phyloP scores from a whole-genome alignment of 53 echinoderm and acorn worm genomes.

The Apostichopus leukothele region DNA sequence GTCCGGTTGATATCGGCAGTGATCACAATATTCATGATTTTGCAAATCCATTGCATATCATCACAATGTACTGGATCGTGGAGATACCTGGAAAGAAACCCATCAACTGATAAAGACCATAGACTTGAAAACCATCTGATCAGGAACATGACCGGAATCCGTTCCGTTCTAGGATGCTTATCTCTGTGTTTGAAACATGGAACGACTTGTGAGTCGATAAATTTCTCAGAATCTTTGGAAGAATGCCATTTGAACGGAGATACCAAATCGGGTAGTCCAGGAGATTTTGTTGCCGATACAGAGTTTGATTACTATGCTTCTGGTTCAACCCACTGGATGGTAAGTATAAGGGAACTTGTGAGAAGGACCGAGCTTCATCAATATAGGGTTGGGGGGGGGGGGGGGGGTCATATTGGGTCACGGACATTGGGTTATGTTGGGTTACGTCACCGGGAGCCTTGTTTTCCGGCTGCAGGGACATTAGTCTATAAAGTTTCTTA shows the following conservation, averaged over 20 bases:
- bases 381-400: too few species aligned
- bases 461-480: too few species aligned
- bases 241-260: constrained; percentile 74
- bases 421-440: too few species aligned
- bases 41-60: not conserved
- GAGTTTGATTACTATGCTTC: constrained; percentile 70
- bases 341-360: constrained; percentile 1
- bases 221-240: constrained; percentile 55
- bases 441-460: too few species aligned
- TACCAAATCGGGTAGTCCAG: constrained; percentile 53
- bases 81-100: constrained; percentile 10
- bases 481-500: too few species aligned
- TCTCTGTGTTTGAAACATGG: constrained; percentile 60
- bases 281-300: constrained; percentile 60
- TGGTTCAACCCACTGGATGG: constrained; percentile 70
- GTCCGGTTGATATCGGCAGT: too few species aligned
- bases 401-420: too few species aligned
- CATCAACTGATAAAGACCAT: constrained; percentile 14
- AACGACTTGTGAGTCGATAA: constrained; percentile 63
- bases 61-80: not conserved
- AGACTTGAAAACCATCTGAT: constrained; percentile 53
- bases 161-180: constrained; percentile 60
- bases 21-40: not conserved
- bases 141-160: constrained; percentile 59
- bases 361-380: too few species aligned